These are phyloP conservation scores for Pararge aegeria DNA, from an alignment of 1,140 invertebrate species.

Conservation along the genomic window DNA sequence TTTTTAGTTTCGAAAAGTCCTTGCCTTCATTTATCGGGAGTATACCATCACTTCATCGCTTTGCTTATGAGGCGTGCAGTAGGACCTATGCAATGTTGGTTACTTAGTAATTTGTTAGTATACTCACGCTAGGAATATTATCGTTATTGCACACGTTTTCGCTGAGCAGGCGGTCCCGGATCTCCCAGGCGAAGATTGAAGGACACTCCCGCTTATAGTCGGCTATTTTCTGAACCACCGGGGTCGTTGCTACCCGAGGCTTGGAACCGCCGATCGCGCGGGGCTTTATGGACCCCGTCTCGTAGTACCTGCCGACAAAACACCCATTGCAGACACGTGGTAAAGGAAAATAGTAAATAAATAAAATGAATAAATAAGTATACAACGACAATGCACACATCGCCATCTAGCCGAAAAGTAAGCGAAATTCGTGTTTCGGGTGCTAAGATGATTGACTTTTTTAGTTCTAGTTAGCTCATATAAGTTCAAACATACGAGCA, in stretches of 20 bases:
- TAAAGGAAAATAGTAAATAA: not conserved
- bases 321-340: not conserved
- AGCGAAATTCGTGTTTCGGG: too few relatives aligned
- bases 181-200: slow-evolving; percentile 99
- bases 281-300: slow-evolving; percentile 98
- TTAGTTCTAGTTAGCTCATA: too few relatives aligned
- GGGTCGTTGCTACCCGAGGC: slow-evolving; percentile 96
- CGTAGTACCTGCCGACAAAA: slow-evolving; percentile 91
- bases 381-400: too few relatives aligned
- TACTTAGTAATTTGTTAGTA: not conserved
- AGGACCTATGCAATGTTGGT: too few relatives aligned
- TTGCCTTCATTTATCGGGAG: too few relatives aligned
- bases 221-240: slow-evolving; percentile 96
- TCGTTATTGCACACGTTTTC: slow-evolving; percentile 99
- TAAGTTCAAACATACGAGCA: not conserved
- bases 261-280: slow-evolving; percentile 97
- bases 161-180: slow-evolving; percentile 95
- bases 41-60: too few relatives aligned
- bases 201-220: slow-evolving; percentile 98
- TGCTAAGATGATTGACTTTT: too few relatives aligned
- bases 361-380: too few relatives aligned
- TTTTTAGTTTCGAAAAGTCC: too few relatives aligned
- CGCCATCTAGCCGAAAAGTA: too few relatives aligned
- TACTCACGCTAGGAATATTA: slow-evolving; percentile 99
- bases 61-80: too few relatives aligned